Evolutionary conservation across 1,140 invertebrate species (phyloP), one percentile per base, ranked within the genome.

Genomic region (Saccostrea cuccullata): DNA sequence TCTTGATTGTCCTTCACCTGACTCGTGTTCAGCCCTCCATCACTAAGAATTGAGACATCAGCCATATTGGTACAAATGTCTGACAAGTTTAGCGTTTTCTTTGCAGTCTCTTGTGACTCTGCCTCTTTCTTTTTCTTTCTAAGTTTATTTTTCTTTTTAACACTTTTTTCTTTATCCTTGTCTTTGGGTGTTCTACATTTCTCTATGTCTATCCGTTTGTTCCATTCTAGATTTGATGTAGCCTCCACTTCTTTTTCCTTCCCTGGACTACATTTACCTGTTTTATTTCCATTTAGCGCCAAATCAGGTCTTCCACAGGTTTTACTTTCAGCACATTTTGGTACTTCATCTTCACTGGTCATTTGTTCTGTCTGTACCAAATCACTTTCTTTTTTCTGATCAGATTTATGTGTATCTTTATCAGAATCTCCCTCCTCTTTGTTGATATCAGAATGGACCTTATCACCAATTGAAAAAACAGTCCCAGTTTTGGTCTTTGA

Each of bases 141-240:
- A n/a, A 55, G 26, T 83, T 64, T 60, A 36, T 60, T 82, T n/a
- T 36, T 82, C 26, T 87, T 87, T 47, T 47, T 87, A 56, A 12
- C 60, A 55, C 36, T 55, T 15, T 83, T 84, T 47, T 84, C 82
- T 82, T 82, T 55, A 36, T 40, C 82, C 30, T 77, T 87, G 58
- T 87, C 86, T 83, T 84, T 87, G 47, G 77, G 77, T 30, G 26
- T 87, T 56, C 58, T 87, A 47, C 30, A 83, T 56, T 83, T 83
- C 30, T 83, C 58, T 55, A 64, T 84, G 56, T 87, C 82, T 55
- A 87, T 60, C 13, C 30, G 82, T 84, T 87, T 64, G 23, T 84
- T 87, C 82, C 55, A 47, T 67, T 58, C 56, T 20, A 85, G 15
- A 30, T 15, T 40, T 13, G 11, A 15, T 77, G 70, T 26, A 13